phyloP scores from a whole-genome alignment of 2,113 vertebrate genomes.

The Hipposideros armiger region DNA sequence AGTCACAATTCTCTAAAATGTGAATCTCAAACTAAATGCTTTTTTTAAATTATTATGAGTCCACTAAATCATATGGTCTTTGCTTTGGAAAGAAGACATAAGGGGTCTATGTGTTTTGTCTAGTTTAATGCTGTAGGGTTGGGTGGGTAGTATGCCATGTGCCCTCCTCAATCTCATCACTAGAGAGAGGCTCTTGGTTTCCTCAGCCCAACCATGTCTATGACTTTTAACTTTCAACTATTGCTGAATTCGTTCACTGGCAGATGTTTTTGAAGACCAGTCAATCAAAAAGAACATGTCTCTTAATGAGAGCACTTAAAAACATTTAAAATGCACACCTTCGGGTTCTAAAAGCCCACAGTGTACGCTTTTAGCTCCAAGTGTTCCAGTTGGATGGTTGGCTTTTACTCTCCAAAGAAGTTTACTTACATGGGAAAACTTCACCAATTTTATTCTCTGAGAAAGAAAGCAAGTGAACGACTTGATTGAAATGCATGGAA shows the following conservation, averaged over 20 bases:
- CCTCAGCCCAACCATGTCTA: background rate
- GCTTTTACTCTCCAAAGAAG: slow-evolving; percentile 24
- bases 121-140: accelerated
- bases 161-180: background rate
- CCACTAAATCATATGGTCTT: background rate
- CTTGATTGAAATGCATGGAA: slow-evolving; percentile 46
- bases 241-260: slow-evolving; percentile 31
- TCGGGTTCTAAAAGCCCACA: slow-evolving; percentile 61
- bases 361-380: slow-evolving; percentile 58
- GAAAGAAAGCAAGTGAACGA: background rate
- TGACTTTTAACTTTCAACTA: slow-evolving; percentile 19
- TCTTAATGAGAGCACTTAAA: slow-evolving; percentile 59
- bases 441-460: background rate
- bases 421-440: slow-evolving; percentile 10
- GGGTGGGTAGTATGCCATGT: accelerated
- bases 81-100: background rate
- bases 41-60: background rate
- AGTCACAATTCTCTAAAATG: background rate
- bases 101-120: background rate
- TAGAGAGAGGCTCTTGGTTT: background rate
- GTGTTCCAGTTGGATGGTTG: background rate
- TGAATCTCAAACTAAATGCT: background rate
- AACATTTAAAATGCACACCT: slow-evolving; percentile 49
- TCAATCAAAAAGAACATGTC: slow-evolving; percentile 73
- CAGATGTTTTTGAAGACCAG: slow-evolving; percentile 40